Evolutionary conservation across 1,140 invertebrate species (phyloP).

Genomic region (Psilanteris sp.): DNA sequence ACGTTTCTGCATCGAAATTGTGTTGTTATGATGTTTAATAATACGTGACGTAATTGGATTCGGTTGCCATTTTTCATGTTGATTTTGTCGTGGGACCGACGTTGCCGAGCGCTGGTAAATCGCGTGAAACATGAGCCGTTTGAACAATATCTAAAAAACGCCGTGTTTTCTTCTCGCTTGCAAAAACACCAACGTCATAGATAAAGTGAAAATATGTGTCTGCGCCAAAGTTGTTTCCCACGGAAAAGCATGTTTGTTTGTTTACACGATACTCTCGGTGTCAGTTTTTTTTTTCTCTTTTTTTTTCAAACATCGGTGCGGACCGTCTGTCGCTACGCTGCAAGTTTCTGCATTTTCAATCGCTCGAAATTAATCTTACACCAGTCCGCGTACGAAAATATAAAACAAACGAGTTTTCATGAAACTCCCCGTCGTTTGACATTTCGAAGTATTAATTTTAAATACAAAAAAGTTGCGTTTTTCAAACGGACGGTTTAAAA

Average conservation of each 20-base stretch:
- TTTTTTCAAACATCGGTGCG: no score
- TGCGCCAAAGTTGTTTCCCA: constrained; percentile 6
- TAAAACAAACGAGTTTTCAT: no score
- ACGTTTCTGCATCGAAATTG: background rate
- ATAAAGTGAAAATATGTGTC: constrained; percentile 41
- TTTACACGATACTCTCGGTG: constrained; percentile 15
- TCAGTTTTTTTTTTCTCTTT: constrained; percentile 11
- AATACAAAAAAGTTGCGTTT: no score
- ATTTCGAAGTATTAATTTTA: no score
- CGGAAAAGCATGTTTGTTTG: constrained; percentile 37
- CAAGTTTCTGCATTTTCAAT: no score
- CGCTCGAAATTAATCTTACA: no score
- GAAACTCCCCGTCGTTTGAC: no score
- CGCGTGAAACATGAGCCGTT: constrained; percentile 5
- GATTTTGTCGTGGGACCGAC: background rate
- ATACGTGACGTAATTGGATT: constrained; percentile 1
- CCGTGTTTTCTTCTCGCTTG: constrained; percentile 9
- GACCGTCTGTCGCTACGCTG: no score
- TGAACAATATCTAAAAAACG: constrained; percentile 9
- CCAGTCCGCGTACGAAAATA: no score
- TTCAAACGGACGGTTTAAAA: no score
- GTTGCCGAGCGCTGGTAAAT: background rate
- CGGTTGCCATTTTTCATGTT: background rate
- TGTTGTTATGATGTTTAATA: no score
- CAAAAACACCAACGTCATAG: constrained; percentile 26